Evolutionary conservation across 2,113 vertebrate genomes (phyloP).

Genomic region (Athene noctua): DNA sequence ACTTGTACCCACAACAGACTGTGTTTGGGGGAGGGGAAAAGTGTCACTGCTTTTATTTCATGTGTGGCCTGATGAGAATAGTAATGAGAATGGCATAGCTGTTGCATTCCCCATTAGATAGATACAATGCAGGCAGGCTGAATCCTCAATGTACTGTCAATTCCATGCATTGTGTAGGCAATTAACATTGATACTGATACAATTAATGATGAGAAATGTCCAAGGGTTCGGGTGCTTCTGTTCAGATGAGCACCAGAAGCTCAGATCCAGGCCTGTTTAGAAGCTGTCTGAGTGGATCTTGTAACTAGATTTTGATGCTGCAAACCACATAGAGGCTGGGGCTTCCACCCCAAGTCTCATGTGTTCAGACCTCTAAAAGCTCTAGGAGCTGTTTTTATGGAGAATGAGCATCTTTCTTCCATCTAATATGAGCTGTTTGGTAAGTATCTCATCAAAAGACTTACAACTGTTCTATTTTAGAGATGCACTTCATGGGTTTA

Average conservation of each 20-base stretch:
- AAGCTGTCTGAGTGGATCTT: not conserved
- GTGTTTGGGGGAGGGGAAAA: not conserved
- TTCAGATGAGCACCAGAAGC: not conserved
- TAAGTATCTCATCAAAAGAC: not conserved
- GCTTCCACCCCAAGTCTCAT: not conserved
- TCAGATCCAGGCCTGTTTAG: not conserved
- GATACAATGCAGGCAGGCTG: not conserved
- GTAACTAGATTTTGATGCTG: not conserved
- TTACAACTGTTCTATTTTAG: not conserved
- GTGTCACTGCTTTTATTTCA: constrained; percentile 19
- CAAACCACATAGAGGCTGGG: not conserved
- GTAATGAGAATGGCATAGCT: not conserved
- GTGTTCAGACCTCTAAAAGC: not conserved
- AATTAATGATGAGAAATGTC: constrained; percentile 26
- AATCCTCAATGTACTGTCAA: constrained; percentile 2
- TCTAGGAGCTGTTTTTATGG: not conserved
- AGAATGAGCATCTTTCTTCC: not conserved
- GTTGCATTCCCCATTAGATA: not conserved
- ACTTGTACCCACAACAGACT: constrained; percentile 22
- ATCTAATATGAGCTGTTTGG: not conserved
- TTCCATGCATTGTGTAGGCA: not conserved
- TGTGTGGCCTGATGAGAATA: constrained; percentile 12
- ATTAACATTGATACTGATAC: constrained; percentile 38
- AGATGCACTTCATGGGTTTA: not conserved
- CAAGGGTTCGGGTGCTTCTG: not conserved